Evolutionary conservation across 2,888 invertebrate genomes (phyloP).

Genomic region (Tillus elongatus): DNA sequence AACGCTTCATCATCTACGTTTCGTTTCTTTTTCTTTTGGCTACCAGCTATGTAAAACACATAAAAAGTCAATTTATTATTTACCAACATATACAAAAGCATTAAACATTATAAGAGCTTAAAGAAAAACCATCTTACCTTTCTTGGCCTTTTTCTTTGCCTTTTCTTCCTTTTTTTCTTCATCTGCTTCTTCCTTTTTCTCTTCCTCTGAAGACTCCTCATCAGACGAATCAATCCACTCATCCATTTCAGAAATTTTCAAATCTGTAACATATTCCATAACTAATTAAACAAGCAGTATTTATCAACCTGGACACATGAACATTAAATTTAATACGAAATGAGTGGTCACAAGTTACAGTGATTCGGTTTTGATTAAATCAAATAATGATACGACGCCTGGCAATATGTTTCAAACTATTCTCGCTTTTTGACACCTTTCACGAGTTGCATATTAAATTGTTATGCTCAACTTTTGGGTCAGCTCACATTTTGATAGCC

Average conservation of each 20-base stretch:
- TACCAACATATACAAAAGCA: background rate
- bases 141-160: conserved; percentile 52
- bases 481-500: too few relatives aligned
- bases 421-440: too few relatives aligned
- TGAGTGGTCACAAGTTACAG: too few relatives aligned
- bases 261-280: conserved; percentile 53
- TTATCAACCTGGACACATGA: too few relatives aligned
- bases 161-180: conserved; percentile 51
- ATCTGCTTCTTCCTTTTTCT: conserved; percentile 57
- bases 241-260: conserved; percentile 89
- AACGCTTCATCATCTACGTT: conserved; percentile 82
- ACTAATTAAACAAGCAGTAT: too few relatives aligned
- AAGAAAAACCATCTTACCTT: too few relatives aligned
- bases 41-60: conserved; percentile 22
- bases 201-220: conserved; percentile 68
- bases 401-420: too few relatives aligned
- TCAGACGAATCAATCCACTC: conserved; percentile 80
- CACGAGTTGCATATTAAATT: too few relatives aligned
- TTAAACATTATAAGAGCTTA: too few relatives aligned
- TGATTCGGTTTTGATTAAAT: too few relatives aligned
- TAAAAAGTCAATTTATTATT: conserved; percentile 4
- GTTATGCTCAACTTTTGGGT: too few relatives aligned
- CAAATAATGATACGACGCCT: too few relatives aligned
- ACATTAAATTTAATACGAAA: conserved; percentile 21
- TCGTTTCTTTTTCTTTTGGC: conserved; percentile 63